These are phyloP conservation scores for Chrysomela aeneicollis DNA, from an alignment of 2,888 invertebrate species.

Conservation along the genomic window DNA sequence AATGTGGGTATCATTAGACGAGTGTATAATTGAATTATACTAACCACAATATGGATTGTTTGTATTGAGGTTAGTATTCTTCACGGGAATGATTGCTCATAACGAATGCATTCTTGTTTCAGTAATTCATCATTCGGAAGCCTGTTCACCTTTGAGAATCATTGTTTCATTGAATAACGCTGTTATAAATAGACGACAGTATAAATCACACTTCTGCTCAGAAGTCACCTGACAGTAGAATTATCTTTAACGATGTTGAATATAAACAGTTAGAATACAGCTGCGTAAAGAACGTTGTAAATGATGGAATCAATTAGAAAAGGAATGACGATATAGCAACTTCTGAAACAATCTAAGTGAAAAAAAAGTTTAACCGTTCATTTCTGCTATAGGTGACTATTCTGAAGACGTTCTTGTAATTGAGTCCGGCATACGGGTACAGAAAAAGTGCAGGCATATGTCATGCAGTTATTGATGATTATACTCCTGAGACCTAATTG, in stretches of 20 bases:
- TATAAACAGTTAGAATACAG: constrained; percentile 1
- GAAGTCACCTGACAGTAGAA: not conserved
- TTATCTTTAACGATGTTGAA: not conserved
- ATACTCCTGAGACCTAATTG: not conserved
- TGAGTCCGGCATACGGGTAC: not conserved
- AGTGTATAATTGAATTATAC: constrained; percentile 50
- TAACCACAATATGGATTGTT: constrained; percentile 39
- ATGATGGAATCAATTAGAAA: not conserved
- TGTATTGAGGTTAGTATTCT: too few relatives aligned
- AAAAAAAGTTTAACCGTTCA: not conserved
- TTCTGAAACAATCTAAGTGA: too few relatives aligned
- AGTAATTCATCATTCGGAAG: constrained; percentile 35
- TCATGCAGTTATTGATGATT: constrained; percentile 4
- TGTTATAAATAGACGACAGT: not conserved
- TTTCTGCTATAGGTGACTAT: not conserved
- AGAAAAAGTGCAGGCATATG: not conserved
- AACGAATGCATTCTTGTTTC: constrained; percentile 38
- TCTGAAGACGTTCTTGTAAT: not conserved
- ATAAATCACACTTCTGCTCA: not conserved
- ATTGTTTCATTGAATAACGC: not conserved
- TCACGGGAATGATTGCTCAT: constrained; percentile 39
- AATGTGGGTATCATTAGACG: constrained; percentile 51
- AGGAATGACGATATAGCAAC: not conserved
- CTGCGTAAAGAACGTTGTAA: not conserved
- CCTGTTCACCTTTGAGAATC: constrained; percentile 31